Percentiles rank a stretch among this genome's conserved stretches.
phyloP scores from a whole-genome alignment of 2,888 invertebrate genomes.

The Agrochola circellaris region DNA sequence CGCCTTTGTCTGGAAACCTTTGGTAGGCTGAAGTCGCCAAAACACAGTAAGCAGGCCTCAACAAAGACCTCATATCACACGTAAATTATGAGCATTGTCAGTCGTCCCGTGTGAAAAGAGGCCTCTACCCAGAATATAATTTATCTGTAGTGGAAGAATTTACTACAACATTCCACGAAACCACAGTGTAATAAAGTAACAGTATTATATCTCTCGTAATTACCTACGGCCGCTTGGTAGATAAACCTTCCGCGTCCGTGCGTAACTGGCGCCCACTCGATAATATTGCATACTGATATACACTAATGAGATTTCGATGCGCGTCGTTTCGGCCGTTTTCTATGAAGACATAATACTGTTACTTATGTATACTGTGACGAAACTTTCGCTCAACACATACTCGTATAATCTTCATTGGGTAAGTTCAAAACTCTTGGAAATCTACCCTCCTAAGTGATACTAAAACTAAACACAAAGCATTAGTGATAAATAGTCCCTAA shows the following conservation, averaged over 20 bases:
- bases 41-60: background rate
- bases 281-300: no score
- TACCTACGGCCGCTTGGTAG: no score
- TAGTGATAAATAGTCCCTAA: slow-evolving; percentile 59
- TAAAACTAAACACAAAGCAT: slow-evolving; percentile 37
- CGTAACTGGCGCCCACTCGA: no score
- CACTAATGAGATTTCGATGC: no score
- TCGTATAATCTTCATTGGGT: background rate
- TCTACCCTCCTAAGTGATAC: slow-evolving; percentile 19
- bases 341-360: no score
- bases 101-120: background rate
- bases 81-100: background rate
- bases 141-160: background rate
- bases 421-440: background rate
- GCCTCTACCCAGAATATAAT: background rate
- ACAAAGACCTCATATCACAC: background rate
- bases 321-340: no score
- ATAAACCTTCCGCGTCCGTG: no score
- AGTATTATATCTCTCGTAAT: no score
- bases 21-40: background rate
- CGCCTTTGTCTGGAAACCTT: background rate
- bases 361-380: background rate
- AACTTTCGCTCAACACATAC: background rate
- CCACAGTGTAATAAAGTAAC: no score
- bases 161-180: background rate